Conservation (phyloP, 2,888 invertebrate genomes). For the Hetaerina titia region DNA sequence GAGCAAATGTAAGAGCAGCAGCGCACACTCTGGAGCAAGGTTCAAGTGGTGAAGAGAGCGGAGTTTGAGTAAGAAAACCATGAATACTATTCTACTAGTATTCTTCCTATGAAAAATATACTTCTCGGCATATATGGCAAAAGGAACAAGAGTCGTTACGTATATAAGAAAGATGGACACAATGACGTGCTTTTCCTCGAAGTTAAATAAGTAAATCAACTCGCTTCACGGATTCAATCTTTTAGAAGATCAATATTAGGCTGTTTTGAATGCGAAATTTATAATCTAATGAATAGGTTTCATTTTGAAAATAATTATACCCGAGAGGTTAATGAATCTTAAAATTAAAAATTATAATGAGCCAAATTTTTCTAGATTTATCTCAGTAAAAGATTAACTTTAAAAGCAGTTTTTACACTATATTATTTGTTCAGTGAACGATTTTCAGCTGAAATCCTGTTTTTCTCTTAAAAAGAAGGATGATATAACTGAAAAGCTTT, state of each 20-base stretch:
- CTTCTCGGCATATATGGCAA: not conserved
- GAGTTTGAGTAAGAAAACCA: not conserved
- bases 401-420: too few relatives aligned
- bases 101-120: not conserved
- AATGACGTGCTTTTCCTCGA: conserved; percentile 14
- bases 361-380: too few relatives aligned
- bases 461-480: too few relatives aligned
- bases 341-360: not conserved
- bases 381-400: too few relatives aligned
- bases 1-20: not conserved
- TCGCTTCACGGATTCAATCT: not conserved
- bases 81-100: too few relatives aligned
- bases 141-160: not conserved
- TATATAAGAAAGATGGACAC: not conserved
- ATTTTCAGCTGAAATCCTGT: too few relatives aligned
- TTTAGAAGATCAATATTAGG: not conserved
- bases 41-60: not conserved
- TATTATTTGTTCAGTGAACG: too few relatives aligned
- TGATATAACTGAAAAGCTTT: too few relatives aligned
- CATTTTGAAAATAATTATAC: not conserved
- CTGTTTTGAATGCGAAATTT: not conserved
- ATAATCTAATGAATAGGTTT: not conserved
- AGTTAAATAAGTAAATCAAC: not conserved
- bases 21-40: not conserved
- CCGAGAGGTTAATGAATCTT: not conserved